phyloP scores from a whole-genome alignment of 2,797 vertebrate genomes.

The Crax fasciolata region DNA sequence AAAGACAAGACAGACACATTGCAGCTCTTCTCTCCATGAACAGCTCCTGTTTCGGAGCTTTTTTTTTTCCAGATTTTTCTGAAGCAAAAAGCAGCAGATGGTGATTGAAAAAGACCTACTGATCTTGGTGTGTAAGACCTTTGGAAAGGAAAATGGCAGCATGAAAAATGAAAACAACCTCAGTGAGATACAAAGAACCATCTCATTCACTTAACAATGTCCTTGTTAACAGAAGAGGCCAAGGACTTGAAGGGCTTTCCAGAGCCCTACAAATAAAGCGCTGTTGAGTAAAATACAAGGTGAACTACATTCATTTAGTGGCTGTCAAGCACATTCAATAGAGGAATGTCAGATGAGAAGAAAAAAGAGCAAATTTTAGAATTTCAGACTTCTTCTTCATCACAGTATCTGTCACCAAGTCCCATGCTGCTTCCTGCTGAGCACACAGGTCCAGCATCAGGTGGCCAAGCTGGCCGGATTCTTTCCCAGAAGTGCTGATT shows the following conservation, averaged over 20 bases:
- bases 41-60: not conserved
- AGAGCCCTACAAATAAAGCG: not conserved
- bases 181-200: not conserved
- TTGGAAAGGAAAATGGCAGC: not conserved
- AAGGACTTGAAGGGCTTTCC: not conserved
- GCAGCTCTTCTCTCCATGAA: not conserved
- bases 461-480: accelerated
- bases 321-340: not conserved
- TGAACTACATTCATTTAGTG: not conserved
- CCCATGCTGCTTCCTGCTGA: not conserved
- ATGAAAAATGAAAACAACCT: not conserved
- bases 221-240: not conserved
- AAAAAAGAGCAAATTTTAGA: not conserved
- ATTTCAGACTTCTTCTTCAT: not conserved
- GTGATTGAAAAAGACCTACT: not conserved
- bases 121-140: not conserved
- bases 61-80: not conserved
- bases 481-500: not conserved
- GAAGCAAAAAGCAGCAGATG: not conserved
- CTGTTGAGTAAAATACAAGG: no score
- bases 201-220: not conserved
- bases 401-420: accelerated
- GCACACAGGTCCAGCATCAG: not conserved
- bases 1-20: not conserved
- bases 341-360: not conserved